Conservation (phyloP, 2,888 invertebrate species). For the Ennomos erosarius region DNA sequence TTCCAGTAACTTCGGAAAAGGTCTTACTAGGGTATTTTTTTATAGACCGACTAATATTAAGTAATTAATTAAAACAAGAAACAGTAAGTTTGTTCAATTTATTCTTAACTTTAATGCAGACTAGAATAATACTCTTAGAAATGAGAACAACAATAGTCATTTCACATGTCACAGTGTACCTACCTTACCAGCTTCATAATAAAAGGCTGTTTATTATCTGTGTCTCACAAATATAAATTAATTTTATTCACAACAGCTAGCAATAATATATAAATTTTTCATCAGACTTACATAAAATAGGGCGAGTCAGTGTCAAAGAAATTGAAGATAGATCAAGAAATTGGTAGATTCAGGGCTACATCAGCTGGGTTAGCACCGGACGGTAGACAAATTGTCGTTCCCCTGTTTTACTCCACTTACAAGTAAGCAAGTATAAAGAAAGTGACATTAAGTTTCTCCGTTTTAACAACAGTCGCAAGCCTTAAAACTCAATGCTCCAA, state of each 20-base stretch:
- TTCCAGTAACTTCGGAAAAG: too few relatives aligned
- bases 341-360: too few relatives aligned
- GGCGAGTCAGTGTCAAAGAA: conserved; percentile 51
- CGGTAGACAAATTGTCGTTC: too few relatives aligned
- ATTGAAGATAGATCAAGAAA: neutral
- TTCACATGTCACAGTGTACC: conserved; percentile 82
- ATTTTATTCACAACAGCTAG: conserved; percentile 85
- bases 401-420: too few relatives aligned
- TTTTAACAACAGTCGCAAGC: too few relatives aligned
- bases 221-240: conserved; percentile 80
- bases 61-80: conserved; percentile 54
- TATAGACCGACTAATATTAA: too few relatives aligned
- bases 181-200: conserved; percentile 80
- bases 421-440: too few relatives aligned
- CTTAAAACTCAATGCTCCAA: too few relatives aligned
- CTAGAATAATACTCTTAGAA: conserved; percentile 86
- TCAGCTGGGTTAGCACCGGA: too few relatives aligned
- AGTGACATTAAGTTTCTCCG: too few relatives aligned
- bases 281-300: conserved; percentile 60
- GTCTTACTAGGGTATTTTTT: too few relatives aligned
- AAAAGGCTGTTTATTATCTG: conserved; percentile 82
- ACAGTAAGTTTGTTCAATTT: conserved; percentile 77
- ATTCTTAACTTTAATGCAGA: conserved; percentile 85
- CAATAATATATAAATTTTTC: conserved; percentile 83
- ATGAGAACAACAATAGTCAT: conserved; percentile 85